Evolutionary conservation across 1,140 invertebrate genomes (phyloP), one percentile per base, ranked within the genome.

Genomic region (Agrilus planipennis): DNA sequence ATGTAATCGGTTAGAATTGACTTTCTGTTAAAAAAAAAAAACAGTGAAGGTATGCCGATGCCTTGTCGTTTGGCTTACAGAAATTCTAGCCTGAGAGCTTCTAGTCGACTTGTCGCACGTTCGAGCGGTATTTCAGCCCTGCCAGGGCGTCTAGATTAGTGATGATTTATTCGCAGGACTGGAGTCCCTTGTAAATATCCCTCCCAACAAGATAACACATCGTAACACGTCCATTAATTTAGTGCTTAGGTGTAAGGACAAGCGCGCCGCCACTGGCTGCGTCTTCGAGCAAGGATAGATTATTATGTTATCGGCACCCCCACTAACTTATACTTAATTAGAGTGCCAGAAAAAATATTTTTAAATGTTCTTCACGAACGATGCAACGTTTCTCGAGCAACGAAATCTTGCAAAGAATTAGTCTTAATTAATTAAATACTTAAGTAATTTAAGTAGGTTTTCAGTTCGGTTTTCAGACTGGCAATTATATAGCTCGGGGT

Each of bases 381-480:
- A 69, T 64, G 66, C 65, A 68, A 68, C 54, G 68, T 70, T 70
- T 70, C 68, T 59, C 54, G 67, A 60, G 70, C 68, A 70, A 70
- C 68, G 68, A 70, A 69, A 48, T 54, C 48, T 51, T 53, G 50
- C 52, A 56, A 54, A 51, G 53, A 50, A 47, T 48, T 42, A 39
- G 21, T 12, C 22, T 38, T 25, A 25, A 25, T 25, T 25, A 6
- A 25, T 25, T 25, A 25, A 25, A 25, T 7, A 25, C 6, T 7
- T 25, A 25, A 25, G 6, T 7, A 25, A 25, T 25, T 25, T 25
- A 25, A 25, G 23, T n/a, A n/a, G n/a, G n/a, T n/a, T n/a, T n/a
- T n/a, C n/a, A n/a, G n/a, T n/a, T n/a, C n/a, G n/a, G n/a, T n/a
- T n/a, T n/a, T n/a, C n/a, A n/a, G n/a, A n/a, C n/a, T n/a, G n/a